Evolutionary conservation across 1,140 invertebrate genomes (phyloP).

Genomic region (Pantala flavescens): DNA sequence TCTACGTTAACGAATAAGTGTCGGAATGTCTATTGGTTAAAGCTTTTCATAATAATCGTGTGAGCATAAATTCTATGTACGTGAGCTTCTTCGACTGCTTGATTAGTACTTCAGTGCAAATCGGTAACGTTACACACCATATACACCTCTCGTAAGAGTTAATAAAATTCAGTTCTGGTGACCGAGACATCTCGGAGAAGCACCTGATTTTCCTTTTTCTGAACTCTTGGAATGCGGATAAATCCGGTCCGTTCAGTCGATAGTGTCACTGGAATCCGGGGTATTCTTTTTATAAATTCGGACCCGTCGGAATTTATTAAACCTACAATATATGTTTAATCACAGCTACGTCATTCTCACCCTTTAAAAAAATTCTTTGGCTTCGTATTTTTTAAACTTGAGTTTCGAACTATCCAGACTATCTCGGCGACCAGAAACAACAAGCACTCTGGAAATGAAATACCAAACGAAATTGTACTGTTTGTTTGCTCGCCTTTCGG

Average conservation of each 20-base stretch:
- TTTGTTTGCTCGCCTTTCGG: too few species aligned
- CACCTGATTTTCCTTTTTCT: too few species aligned
- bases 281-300: not conserved
- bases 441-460: not conserved
- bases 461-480: too few species aligned
- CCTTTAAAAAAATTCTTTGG: not conserved
- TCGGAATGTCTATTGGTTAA: not conserved
- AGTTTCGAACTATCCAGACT: not conserved
- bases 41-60: slow-evolving; percentile 5
- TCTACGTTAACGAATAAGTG: not conserved
- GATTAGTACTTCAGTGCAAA: not conserved
- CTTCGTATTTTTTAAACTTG: not conserved
- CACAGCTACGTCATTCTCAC: not conserved
- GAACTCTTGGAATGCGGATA: too few species aligned
- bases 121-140: slow-evolving; percentile 2
- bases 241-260: too few species aligned
- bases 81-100: not conserved
- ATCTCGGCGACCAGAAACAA: not conserved
- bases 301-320: not conserved
- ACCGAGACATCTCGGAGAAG: not conserved
- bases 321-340: not conserved
- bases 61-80: not conserved
- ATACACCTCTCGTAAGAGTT: not conserved
- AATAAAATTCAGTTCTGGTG: not conserved
- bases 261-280: too few species aligned